Evolutionary conservation across 2,888 invertebrate species (phyloP), one percentile per base, ranked within the genome.

Genomic region (Drosophila basisetae): DNA sequence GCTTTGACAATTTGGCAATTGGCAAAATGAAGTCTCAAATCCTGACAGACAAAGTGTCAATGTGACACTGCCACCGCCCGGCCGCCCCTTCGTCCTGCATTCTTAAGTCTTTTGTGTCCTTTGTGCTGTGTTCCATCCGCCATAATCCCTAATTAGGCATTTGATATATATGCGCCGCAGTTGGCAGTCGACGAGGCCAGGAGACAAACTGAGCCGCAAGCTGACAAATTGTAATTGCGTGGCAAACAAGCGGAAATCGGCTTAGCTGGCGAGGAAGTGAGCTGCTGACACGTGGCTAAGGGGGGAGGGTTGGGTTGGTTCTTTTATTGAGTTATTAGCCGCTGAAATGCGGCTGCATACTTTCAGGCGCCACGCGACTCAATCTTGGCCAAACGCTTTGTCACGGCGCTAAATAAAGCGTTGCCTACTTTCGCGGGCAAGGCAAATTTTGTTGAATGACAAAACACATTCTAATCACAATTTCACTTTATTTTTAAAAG

Each of bases 141-240:
- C 55, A 71, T 87, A 90, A 87, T 85, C 90, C 90, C 90, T 85
- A 84, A 90, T 87, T 88, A 88, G 87, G 59, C 76, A 28, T 77
- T 73, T 85, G 79, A 84, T 82, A 86, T 82, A 86, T 76, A 68
- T 72, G 53, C 73, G 70, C 54, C 65, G 58, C 53, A 68, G 63
- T 61, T 61, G 77, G 70, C 74, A 78, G 30, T 31, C 22, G 31
- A 31, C 53, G 62, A 50, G 56, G 49, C 60, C 39, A 50, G 52
- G 58, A 56, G 63, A 64, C 68, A 76, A 71, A 60, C 85, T 88
- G 77, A 84, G 83, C 83, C 76, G 41, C 68, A 43, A 67, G 78
- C 80, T 90, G 87, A 88, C 87, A 88, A 88, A 88, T 88, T 86
- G 87, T 88, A 90, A 88, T 91, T 90, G 87, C 74, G 90, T 82